Conservation (phyloP, 2,888 invertebrate genomes). For the Lithophane leautieri region DNA sequence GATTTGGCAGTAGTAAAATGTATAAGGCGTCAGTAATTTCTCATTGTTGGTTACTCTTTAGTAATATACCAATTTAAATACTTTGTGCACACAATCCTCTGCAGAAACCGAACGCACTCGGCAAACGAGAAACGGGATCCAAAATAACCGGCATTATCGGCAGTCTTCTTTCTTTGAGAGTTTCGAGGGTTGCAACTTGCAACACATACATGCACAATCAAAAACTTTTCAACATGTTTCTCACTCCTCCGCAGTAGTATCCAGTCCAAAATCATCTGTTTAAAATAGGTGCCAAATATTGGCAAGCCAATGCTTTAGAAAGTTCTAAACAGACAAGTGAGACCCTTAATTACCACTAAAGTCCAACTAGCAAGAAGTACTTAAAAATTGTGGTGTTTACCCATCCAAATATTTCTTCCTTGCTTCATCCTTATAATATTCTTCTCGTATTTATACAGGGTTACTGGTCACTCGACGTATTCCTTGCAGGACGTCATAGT, state of each 20-base stretch:
- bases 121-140: neutral
- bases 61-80: neutral
- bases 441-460: too few species aligned
- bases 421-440: too few species aligned
- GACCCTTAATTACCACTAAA: neutral
- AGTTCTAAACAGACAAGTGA: neutral
- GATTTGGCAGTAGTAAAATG: slow-evolving; percentile 65
- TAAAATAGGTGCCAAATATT: slow-evolving; percentile 3
- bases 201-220: neutral
- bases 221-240: neutral
- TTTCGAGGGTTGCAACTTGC: neutral
- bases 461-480: too few species aligned
- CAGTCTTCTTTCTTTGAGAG: neutral
- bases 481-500: too few species aligned
- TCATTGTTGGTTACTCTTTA: slow-evolving; percentile 31
- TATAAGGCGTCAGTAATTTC: slow-evolving; percentile 46
- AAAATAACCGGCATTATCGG: neutral
- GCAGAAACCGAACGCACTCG: neutral
- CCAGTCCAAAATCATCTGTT: neutral
- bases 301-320: neutral
- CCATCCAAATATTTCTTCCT: neutral
- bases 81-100: neutral
- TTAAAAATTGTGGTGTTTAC: too few species aligned
- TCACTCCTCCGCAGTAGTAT: neutral
- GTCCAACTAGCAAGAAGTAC: neutral